These are phyloP conservation scores for Cryptoprocta ferox DNA, from an alignment of 2,797 vertebrate species.

Conservation along the genomic window DNA sequence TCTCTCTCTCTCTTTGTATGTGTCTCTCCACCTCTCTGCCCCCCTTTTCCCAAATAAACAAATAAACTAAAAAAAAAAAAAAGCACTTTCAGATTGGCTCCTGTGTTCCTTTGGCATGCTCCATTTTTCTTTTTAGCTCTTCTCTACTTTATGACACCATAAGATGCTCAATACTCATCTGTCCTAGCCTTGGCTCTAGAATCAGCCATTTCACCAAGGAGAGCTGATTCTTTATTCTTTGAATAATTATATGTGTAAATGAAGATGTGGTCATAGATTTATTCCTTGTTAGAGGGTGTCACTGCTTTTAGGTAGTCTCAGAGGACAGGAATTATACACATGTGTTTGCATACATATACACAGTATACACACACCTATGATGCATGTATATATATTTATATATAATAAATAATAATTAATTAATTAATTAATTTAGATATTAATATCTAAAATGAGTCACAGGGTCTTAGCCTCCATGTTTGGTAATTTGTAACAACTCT, in stretches of 20 bases:
- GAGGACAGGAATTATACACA: background rate
- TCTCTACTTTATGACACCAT: background rate
- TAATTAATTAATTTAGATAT: too few species aligned
- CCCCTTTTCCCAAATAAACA: too few species aligned
- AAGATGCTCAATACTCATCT: background rate
- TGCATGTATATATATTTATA: too few species aligned
- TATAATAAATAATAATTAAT: too few species aligned
- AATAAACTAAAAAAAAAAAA: background rate
- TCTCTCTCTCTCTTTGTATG: too few species aligned
- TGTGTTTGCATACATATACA: background rate
- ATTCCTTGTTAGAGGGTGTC: background rate
- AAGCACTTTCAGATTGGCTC: background rate
- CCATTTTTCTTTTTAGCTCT: too few species aligned
- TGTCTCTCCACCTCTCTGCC: too few species aligned
- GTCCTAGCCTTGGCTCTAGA: background rate
- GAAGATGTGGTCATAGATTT: background rate
- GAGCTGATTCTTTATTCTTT: background rate
- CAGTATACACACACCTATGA: background rate
- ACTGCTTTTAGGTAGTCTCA: background rate
- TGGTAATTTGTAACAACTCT: background rate
- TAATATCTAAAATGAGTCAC: background rate
- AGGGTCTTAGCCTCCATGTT: background rate
- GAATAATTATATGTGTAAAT: background rate
- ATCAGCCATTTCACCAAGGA: background rate
- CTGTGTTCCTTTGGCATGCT: background rate